Base-by-base conservation (phyloP, 2,113 vertebrate genomes). In the Ptychochromis oligacanthus region DNA sequence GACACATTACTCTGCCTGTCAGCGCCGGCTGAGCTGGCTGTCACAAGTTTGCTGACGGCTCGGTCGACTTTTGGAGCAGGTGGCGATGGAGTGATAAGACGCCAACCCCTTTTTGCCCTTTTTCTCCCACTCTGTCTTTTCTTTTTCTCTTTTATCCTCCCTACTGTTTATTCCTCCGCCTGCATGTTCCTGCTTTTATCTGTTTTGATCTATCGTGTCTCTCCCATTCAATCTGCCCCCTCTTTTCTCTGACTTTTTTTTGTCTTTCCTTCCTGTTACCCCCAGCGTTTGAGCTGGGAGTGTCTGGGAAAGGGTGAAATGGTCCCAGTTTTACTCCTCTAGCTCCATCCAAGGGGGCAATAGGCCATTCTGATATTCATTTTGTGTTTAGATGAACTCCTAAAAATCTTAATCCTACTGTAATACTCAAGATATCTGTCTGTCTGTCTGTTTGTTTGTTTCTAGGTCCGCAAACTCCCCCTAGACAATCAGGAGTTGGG, bases 41-140 rank as follows among this genome's bases (percentile, higher is more conserved):
- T 85, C 79, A 85, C 22, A 52, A 85, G 80, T 85, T 70, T 11
- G 31, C 54, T 18, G 85, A 80, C 15, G 8, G 38, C 61, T 77
- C 1, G 5, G 65, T 81, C 18, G 22, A 52, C 54, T n/a, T 58
- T 43, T 10, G 10, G 60, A 54, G 85, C 88, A 82, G 89, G 86
- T 87, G 86, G 79, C 6, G 79, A 75, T 56, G 70, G 54, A 78
- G 70, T 3, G 43, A 83, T 46, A 49, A 79, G 56, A 62, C 18
- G 20, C n/a, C 54, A 8, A 4, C 40, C 52, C 43, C 20, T 26
- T 26, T 55, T 15, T 8, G 4, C 61, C 12, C 28, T 75, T 70
- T 58, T 38, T 15, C 43, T 34, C 6, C 43, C 49, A 11, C 55
- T n/a, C 3, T 43, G 17, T 79, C 13, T n/a, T 77, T 59, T 55